Percentiles rank a stretch among this genome's conserved stretches.
Evolutionary conservation across 2,797 vertebrate genomes (phyloP).

Genomic region (Threskiornis aethiopicus): DNA sequence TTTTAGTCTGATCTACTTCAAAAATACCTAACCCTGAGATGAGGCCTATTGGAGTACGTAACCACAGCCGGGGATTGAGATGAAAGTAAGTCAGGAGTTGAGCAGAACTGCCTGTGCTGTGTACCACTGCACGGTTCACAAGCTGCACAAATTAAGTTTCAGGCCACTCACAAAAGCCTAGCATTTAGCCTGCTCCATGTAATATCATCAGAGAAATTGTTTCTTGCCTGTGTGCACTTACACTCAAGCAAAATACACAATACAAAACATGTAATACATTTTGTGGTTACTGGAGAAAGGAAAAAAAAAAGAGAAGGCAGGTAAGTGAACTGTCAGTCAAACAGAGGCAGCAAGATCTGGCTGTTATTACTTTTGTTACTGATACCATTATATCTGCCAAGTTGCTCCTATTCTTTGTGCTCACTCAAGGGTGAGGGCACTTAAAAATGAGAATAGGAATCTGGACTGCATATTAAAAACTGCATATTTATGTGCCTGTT

Average conservation of each 20-base stretch:
- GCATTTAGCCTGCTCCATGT: not conserved
- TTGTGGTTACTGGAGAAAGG: not conserved
- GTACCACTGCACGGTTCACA: constrained; percentile 5
- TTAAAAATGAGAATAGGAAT: constrained; percentile 33
- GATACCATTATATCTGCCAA: not conserved
- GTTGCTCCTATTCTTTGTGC: not conserved
- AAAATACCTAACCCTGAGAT: not conserved
- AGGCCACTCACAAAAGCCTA: not conserved
- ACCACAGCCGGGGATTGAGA: not conserved
- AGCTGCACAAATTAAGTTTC: constrained; percentile 44
- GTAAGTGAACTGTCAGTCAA: constrained; percentile 42
- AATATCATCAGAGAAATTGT: constrained; percentile 47
- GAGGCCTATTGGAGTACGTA: not conserved
- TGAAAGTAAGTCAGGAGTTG: not conserved
- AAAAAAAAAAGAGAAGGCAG: not conserved
- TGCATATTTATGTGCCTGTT: constrained; percentile 10
- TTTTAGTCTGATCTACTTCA: not conserved
- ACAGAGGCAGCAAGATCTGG: not conserved
- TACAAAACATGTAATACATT: constrained; percentile 11
- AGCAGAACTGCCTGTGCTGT: not conserved
- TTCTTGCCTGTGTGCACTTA: not conserved
- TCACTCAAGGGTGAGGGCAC: constrained; percentile 12
- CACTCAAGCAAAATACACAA: not conserved
- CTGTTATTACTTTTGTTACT: constrained; percentile 1
- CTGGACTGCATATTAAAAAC: not conserved